These are phyloP conservation scores for Bombycilla garrulus DNA, from an alignment of 2,113 vertebrate genomes.

Conservation along the genomic window DNA sequence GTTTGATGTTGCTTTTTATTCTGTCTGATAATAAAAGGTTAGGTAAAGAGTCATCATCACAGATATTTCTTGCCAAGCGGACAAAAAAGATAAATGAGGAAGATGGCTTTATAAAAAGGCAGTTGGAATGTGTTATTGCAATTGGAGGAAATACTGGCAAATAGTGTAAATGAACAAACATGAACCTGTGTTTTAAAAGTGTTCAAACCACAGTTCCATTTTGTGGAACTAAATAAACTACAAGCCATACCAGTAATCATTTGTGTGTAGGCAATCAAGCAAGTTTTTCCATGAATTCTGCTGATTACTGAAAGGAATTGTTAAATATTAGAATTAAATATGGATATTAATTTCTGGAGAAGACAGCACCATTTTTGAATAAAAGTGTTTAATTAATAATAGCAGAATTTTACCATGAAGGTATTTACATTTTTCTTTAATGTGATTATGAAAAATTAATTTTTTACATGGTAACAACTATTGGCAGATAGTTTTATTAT, in stretches of 20 bases:
- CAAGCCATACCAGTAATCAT: slow-evolving; percentile 1
- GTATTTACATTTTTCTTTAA: background rate
- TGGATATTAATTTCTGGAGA: background rate
- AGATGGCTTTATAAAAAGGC: slow-evolving; percentile 29
- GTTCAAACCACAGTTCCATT: slow-evolving; percentile 31
- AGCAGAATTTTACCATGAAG: background rate
- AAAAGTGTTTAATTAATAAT: background rate
- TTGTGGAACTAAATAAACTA: slow-evolving; percentile 29
- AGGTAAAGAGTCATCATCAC: slow-evolving; percentile 46
- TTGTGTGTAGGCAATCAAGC: background rate
- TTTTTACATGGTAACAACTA: background rate
- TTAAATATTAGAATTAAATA: background rate
- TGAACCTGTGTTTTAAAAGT: slow-evolving; percentile 43
- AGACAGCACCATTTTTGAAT: background rate
- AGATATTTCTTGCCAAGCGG: slow-evolving; percentile 54
- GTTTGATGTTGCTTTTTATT: slow-evolving; percentile 4
- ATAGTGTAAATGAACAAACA: slow-evolving; percentile 25
- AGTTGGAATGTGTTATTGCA: slow-evolving; percentile 25
- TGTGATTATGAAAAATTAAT: background rate
- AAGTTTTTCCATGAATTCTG: background rate
- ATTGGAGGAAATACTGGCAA: slow-evolving; percentile 54
- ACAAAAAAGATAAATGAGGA: slow-evolving; percentile 43
- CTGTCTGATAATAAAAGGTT: slow-evolving; percentile 58
- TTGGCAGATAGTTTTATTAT: background rate
- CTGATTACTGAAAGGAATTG: background rate